Percentiles rank a stretch among this genome's conserved stretches.
phyloP scores from a whole-genome alignment of 23 tunicate species.

The Halocynthia roretzi region DNA sequence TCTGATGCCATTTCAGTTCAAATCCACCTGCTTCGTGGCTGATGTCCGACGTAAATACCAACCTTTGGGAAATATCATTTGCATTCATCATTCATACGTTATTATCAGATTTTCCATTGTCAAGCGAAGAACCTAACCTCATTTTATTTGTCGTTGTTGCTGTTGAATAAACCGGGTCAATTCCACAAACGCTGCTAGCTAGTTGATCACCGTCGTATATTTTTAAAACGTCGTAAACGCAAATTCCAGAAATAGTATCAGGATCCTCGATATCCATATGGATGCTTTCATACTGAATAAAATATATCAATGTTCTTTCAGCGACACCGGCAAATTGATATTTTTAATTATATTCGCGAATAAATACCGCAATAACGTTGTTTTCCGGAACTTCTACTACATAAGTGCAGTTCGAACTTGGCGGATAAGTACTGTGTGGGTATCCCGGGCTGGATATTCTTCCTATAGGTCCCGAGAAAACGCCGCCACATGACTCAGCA shows the following conservation, averaged over 20 bases:
- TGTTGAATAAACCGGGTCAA: background rate
- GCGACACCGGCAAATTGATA: too few species aligned
- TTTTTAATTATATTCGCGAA: too few species aligned
- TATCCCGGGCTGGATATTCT: too few species aligned
- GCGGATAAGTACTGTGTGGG: too few species aligned
- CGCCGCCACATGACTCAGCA: too few species aligned
- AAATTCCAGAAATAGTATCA: background rate
- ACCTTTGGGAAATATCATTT: background rate
- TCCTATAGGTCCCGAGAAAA: too few species aligned
- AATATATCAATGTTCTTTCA: too few species aligned
- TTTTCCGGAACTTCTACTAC: too few species aligned
- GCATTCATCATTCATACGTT: background rate
- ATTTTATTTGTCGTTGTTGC: background rate
- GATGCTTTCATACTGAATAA: background rate
- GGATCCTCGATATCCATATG: background rate
- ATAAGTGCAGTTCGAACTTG: too few species aligned
- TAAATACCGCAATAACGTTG: too few species aligned
- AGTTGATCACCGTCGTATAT: constrained; percentile 3
- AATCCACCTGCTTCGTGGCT: constrained; percentile 30
- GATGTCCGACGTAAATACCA: background rate
- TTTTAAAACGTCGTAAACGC: background rate
- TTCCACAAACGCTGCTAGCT: background rate
- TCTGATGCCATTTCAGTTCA: constrained; percentile 47
- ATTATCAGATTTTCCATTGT: background rate
- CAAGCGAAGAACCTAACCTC: background rate